Evolutionary conservation across 2,797 vertebrate species (phyloP).

Genomic region (Syncerus caffer): DNA sequence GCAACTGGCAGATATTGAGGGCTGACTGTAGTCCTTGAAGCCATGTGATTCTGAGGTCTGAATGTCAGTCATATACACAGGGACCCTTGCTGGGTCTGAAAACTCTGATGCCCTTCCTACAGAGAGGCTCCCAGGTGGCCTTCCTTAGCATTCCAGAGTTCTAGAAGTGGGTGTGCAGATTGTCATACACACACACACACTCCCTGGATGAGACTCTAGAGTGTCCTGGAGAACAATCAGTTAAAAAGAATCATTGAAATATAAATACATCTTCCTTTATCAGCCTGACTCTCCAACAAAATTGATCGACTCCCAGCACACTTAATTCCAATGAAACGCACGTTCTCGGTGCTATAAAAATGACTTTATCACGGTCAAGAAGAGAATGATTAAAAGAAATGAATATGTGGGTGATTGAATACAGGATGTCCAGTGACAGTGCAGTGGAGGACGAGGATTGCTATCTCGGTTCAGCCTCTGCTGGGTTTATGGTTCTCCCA

Average conservation of each 20-base stretch:
- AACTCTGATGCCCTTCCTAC: not conserved
- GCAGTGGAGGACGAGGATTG: constrained; percentile 61
- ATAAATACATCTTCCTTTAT: constrained; percentile 57
- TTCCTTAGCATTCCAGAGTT: not conserved
- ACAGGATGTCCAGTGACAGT: constrained; percentile 74
- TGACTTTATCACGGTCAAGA: constrained; percentile 80
- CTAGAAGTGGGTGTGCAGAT: not conserved
- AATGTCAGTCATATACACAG: not conserved
- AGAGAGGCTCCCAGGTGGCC: not conserved
- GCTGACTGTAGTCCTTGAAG: not conserved
- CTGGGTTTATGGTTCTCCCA: not conserved
- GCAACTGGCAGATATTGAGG: not conserved
- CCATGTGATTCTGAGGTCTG: not conserved
- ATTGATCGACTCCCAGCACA: constrained; percentile 57
- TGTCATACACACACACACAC: not conserved
- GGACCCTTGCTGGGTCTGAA: not conserved
- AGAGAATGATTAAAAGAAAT: constrained; percentile 80
- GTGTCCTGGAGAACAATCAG: not conserved
- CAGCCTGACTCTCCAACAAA: constrained; percentile 63
- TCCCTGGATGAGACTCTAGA: not conserved
- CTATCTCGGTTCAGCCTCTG: constrained; percentile 34
- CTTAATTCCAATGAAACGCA: constrained; percentile 84
- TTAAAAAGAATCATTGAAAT: constrained; percentile 51
- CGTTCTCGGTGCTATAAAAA: constrained; percentile 77
- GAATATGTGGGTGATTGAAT: constrained; percentile 82